A percentile compares a stretch with the other conserved stretches of the same genome.
phyloP scores from a whole-genome alignment of 2,797 vertebrate genomes.

The Sebastes oblongus region DNA sequence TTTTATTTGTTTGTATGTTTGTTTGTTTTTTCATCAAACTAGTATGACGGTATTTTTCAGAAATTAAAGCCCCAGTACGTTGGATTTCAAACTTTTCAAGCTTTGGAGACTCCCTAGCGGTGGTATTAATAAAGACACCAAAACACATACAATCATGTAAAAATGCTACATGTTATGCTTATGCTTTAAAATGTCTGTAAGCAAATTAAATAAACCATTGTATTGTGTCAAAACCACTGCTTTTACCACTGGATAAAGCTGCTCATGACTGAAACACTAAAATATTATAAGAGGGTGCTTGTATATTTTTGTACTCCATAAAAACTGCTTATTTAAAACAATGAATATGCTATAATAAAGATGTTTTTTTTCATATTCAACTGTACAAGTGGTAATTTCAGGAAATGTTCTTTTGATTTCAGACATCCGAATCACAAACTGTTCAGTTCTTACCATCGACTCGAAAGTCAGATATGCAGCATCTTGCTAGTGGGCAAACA shows the following conservation, averaged over 20 bases:
- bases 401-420: not conserved
- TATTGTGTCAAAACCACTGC: not conserved
- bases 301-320: slow-evolving; percentile 21
- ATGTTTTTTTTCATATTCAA: not conserved
- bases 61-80: not conserved
- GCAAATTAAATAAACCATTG: not conserved
- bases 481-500: not conserved
- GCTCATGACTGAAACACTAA: not conserved
- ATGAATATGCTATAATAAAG: not conserved
- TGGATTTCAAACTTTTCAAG: not conserved
- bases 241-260: not conserved
- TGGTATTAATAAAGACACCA: not conserved
- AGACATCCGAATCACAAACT: not conserved
- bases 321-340: slow-evolving; percentile 16
- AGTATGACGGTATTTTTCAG: not conserved
- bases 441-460: not conserved
- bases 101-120: not conserved
- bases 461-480: not conserved
- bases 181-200: not conserved
- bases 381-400: not conserved
- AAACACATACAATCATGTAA: not conserved
- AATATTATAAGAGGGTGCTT: not conserved
- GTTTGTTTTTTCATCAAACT: not conserved
- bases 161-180: accelerated
- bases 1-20: not conserved